Evolutionary conservation across 1,140 invertebrate genomes (phyloP).

Genomic region (Formica exsecta): DNA sequence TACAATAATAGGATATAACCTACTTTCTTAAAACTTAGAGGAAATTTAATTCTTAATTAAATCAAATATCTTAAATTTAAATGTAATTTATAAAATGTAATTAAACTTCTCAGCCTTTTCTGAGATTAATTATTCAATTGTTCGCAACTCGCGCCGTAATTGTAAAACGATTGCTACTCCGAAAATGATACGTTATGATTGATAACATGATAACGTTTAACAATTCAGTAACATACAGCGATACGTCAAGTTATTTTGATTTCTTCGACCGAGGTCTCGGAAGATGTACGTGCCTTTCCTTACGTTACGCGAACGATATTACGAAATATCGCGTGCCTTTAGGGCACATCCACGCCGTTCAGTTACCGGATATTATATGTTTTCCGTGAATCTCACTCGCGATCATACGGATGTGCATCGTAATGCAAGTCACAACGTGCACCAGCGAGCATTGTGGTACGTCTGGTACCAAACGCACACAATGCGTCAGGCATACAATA

Average conservation of each 20-base stretch:
- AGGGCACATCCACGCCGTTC: not conserved
- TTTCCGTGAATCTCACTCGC: not conserved
- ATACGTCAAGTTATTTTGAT: constrained; percentile 1
- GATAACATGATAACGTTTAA: not conserved
- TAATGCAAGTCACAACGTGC: not conserved
- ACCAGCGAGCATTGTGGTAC: not conserved
- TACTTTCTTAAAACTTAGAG: not conserved
- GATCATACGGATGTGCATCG: not conserved
- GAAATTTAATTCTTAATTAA: constrained; percentile 21
- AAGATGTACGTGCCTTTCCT: not conserved
- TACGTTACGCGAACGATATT: constrained; percentile 15
- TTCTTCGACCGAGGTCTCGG: not conserved
- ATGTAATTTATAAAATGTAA: not conserved
- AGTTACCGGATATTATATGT: constrained; percentile 5
- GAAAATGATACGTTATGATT: not conserved
- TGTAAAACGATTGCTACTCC: not conserved
- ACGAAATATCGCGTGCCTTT: constrained; percentile 7
- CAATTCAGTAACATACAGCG: not conserved
- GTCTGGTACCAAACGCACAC: constrained; percentile 39
- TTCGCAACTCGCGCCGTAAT: not conserved
- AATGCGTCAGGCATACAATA: constrained; percentile 35
- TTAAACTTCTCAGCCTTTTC: not conserved
- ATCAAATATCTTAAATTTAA: not conserved
- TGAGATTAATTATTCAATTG: not conserved
- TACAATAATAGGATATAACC: too few species aligned